Evolutionary conservation across 2,888 invertebrate species (phyloP).

Genomic region (Drosophila aldrichi): DNA sequence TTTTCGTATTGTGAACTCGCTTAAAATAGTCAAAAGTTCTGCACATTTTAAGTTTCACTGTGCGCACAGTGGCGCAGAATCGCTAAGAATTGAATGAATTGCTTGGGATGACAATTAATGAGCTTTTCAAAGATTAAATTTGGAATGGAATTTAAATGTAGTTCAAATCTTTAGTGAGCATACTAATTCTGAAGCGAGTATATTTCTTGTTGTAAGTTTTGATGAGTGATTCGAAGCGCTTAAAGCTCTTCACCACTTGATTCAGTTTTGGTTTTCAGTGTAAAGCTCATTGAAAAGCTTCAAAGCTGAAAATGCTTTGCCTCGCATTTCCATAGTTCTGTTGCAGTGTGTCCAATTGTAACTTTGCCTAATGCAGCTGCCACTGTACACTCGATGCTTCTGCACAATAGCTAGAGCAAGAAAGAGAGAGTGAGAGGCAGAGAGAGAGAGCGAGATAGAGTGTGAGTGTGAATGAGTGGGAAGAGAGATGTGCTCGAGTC

Average conservation of each 20-base stretch:
- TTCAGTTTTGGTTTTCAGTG: background rate
- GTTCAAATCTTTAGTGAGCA: no score
- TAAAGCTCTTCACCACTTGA: no score
- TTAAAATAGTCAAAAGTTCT: constrained; percentile 20
- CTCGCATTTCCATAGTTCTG: background rate
- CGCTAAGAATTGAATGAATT: background rate
- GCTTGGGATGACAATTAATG: no score
- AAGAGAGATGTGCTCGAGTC: constrained; percentile 34
- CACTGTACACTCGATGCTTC: constrained; percentile 19
- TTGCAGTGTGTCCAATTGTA: background rate
- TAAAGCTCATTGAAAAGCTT: background rate
- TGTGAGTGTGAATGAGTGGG: background rate
- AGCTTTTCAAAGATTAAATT: background rate
- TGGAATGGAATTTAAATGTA: no score
- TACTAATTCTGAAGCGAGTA: no score
- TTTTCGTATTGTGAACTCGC: background rate
- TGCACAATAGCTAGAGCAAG: background rate
- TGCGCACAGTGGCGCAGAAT: constrained; percentile 42
- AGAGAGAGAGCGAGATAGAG: background rate
- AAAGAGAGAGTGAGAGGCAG: background rate
- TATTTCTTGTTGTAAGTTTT: no score
- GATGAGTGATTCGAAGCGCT: no score
- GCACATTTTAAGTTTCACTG: constrained; percentile 41
- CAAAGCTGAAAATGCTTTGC: background rate
- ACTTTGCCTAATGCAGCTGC: constrained; percentile 10